These are phyloP conservation scores for Helobdella robusta DNA, from an alignment of 2,888 invertebrate species.

Conservation along the genomic window DNA sequence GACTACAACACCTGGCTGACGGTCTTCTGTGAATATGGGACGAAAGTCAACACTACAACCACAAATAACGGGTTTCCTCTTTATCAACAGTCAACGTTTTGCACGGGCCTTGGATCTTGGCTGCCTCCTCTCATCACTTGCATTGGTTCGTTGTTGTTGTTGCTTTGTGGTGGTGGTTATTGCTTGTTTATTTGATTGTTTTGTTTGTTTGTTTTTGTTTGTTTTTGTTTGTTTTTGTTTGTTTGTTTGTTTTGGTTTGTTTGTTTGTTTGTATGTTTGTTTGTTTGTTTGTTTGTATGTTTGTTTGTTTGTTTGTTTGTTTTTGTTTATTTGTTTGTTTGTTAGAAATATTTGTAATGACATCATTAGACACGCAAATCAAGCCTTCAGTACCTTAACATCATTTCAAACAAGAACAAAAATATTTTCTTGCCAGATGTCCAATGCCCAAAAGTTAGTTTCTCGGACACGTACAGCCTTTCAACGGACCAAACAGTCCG, in stretches of 20 bases:
- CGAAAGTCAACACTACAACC: neutral
- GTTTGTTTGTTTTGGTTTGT: too few relatives aligned
- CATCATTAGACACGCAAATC: too few relatives aligned
- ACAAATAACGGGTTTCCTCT: too few relatives aligned
- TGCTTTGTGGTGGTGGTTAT: neutral
- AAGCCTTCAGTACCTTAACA: neutral
- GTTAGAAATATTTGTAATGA: too few relatives aligned
- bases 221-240: too few relatives aligned
- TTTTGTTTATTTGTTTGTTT: too few relatives aligned
- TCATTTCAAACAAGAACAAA: neutral
- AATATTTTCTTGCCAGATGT: slow-evolving; percentile 1
- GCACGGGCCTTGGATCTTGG: slow-evolving; percentile 11
- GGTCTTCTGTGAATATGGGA: neutral
- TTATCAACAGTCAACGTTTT: slow-evolving; percentile 6
- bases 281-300: too few relatives aligned
- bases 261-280: too few relatives aligned
- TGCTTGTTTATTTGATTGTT: too few relatives aligned
- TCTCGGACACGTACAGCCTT: slow-evolving; percentile 7
- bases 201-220: too few relatives aligned
- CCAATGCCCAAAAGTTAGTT: neutral
- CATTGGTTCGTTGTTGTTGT: neutral
- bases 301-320: too few relatives aligned
- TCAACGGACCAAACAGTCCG: neutral
- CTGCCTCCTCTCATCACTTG: neutral
- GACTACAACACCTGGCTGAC: slow-evolving; percentile 10